phyloP scores from a whole-genome alignment of 2,797 vertebrate species.

The Malurus leucopterus region DNA sequence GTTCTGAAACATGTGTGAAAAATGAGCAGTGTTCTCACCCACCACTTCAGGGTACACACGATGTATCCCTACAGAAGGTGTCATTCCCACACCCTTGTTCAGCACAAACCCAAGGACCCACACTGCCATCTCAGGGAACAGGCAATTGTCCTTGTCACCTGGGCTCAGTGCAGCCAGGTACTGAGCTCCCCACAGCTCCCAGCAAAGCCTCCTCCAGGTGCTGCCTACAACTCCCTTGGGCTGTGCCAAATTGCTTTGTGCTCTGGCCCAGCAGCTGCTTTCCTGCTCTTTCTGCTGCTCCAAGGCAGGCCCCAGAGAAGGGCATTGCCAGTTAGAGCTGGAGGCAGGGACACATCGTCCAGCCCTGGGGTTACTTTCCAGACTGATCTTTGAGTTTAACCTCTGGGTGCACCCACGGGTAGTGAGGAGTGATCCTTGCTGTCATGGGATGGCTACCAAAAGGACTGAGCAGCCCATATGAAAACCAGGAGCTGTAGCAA shows the following conservation, averaged over 20 bases:
- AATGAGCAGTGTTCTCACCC: neutral
- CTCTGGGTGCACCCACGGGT: fast-evolving
- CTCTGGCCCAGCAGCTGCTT: neutral
- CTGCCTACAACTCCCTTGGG: neutral
- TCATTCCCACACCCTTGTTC: neutral
- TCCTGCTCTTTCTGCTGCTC: neutral
- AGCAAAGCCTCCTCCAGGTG: neutral
- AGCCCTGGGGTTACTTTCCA: neutral
- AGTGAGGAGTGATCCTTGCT: neutral
- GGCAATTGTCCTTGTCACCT: neutral
- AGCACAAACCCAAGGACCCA: neutral
- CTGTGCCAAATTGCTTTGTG: neutral
- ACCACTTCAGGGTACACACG: neutral
- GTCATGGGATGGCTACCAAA: neutral
- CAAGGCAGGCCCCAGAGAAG: neutral
- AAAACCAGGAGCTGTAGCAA: neutral
- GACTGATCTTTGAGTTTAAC: neutral
- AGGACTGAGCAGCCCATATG: neutral
- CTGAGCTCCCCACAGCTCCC: neutral
- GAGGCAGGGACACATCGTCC: neutral
- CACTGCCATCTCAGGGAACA: neutral
- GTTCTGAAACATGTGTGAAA: neutral
- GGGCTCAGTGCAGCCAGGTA: neutral
- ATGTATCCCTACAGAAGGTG: neutral
- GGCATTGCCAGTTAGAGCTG: neutral